Evolutionary conservation across 35 echinoderm and acorn worm species (phyloP).

Genomic region (Nesometra sesokonis): DNA sequence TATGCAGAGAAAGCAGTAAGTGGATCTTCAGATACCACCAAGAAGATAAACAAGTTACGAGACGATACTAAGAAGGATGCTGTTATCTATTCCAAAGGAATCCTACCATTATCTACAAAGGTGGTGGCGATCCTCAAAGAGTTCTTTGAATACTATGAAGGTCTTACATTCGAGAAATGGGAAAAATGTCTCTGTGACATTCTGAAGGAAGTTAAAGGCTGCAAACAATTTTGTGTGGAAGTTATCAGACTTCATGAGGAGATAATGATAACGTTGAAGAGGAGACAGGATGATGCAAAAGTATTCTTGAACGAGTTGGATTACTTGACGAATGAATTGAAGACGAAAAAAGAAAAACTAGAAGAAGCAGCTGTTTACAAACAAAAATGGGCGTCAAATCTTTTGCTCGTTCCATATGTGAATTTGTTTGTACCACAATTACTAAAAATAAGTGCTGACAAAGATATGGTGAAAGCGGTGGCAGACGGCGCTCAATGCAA

Average conservation of each 20-base stretch:
- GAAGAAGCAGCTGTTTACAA: neutral
- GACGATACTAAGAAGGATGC: too few relatives aligned
- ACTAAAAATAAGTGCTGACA: neutral
- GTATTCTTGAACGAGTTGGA: neutral
- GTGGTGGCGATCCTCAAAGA: neutral
- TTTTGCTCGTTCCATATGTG: neutral
- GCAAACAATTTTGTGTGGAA: slow-evolving; percentile 2
- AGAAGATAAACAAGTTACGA: neutral
- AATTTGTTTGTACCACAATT: neutral
- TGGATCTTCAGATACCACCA: too few relatives aligned
- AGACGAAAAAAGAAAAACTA: neutral
- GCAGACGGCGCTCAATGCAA: neutral
- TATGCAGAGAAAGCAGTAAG: slow-evolving; percentile 12
- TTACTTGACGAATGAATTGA: slow-evolving; percentile 4
- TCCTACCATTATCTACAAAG: neutral
- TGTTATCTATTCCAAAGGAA: neutral
- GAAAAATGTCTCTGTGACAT: neutral
- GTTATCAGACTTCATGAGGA: slow-evolving; percentile 4
- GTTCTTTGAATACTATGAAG: too few relatives aligned
- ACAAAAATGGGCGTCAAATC: neutral
- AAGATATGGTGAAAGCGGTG: neutral
- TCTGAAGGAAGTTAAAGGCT: slow-evolving; percentile 9
- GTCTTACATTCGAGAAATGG: neutral
- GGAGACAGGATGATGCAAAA: slow-evolving; percentile 4
- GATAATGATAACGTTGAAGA: neutral